Evolutionary conservation across 2,888 invertebrate genomes (phyloP), one percentile per base, ranked within the genome.

Genomic region (Cheiracanthium punctorium): DNA sequence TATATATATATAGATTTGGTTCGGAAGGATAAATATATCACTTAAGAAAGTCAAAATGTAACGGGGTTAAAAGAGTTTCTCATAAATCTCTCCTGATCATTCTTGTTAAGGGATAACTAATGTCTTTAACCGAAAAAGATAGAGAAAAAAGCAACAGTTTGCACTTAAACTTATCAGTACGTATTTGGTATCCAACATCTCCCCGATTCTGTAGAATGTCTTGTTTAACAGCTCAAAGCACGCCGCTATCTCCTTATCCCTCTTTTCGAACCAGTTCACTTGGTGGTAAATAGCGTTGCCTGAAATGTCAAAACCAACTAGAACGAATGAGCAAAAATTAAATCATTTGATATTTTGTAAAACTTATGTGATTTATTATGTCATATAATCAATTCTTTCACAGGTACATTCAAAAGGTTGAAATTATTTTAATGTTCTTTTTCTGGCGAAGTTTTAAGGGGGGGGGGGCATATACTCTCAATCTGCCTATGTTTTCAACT

Each of bases 211-310:
- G 71, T 43, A 28, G 14, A 28, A 28, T 43, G 71, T 71, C 71
- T 43, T 30, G 67, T 71, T 71, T 43, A 17, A 71, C 71, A 29
- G 14, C 29, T 71, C 71, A 71, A 71, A 71, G 71, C 28, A 8
- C 1, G 24, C 71, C 71, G 71, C 71, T 71, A 43, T 71, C 71
- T 71, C 7, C 29, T 41, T 69, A 58, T 58, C 58, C 17, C 0
- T 14, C 67, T n/a, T n/a, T 30, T 32, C 32, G 32, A 32, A 30
- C 17, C 20, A 24, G 32, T 67, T 67, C 17, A 67, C 30, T 32
- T 17, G 14, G n/a, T 24, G 41, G n/a, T 33, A 71, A 43, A 71
- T 32, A 29, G 30, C 65, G 10, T 12, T 20, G 28, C 8, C 12
- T 64, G 5, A 64, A 64, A 48, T 58, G 17, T 2, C 14, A 48